Evolutionary conservation across 2,797 vertebrate genomes (phyloP), one percentile per base, ranked within the genome.

Genomic region (Hafferia zeledoni): DNA sequence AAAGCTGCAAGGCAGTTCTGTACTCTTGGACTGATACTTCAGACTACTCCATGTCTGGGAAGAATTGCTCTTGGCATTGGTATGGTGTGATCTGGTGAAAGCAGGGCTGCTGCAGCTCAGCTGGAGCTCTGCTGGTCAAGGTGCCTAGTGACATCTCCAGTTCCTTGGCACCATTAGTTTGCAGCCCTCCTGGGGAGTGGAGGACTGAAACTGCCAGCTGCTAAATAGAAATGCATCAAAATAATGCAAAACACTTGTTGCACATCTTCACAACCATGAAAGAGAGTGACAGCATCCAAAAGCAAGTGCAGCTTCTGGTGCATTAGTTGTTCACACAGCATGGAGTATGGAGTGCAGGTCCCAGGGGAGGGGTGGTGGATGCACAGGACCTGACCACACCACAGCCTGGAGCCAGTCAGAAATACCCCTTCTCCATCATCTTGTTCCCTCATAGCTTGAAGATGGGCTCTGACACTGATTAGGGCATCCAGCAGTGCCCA

Each of bases 141-240:
- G 50, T 79, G 27, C 67, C 52, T 24, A 17, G 25, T 25, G 37
- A 39, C 56, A 31, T 24, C 50, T 61, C 43, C 52, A 47, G 7
- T 17, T 80, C 78, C 85, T 90, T 18, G 19, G 35, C 59, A 47
- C 63, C 37, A 4, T 33, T 24, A 17, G 11, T 33, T 64, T 81
- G 77, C 43, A 59, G 70, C 20, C 50, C 31, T 71, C 33, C 46
- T 25, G 5, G 53, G 30, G 75, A 50, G 7, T 13, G 35, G n/a
- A 94, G 61, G 41, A 4, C 69, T 52, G 56, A 72, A 64, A 61
- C 61, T 78, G 41, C 39, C 53, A 80, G 49, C n/a, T 76, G 83
- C 52, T 94, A 60, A 41, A 63, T 7, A 78, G 70, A 83, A 70
- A 33, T 28, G 33, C 55, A 67, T 65, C 31, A 67, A 79, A 95